These are phyloP conservation scores for Orientallactaga bullata DNA, from an alignment of 2,113 vertebrate genomes.

Conservation along the genomic window DNA sequence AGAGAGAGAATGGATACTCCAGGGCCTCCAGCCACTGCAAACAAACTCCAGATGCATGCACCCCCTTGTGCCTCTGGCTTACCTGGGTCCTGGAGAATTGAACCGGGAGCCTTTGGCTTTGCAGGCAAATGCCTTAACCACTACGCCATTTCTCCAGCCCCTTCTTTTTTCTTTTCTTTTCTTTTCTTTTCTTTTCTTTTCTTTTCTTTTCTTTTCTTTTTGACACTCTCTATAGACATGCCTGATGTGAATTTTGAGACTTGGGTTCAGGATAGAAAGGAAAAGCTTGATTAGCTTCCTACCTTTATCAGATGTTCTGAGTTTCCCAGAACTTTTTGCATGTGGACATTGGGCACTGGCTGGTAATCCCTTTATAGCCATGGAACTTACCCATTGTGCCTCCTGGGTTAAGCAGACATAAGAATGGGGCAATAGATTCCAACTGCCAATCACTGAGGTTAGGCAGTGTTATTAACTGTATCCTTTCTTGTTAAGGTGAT, in stretches of 20 bases:
- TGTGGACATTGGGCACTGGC: neutral
- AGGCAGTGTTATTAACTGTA: neutral
- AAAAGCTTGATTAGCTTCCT: neutral
- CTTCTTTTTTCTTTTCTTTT: no score
- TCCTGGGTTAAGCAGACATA: neutral
- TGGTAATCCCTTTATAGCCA: neutral
- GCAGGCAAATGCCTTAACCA: no score
- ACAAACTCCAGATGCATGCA: no score
- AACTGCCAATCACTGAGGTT: neutral
- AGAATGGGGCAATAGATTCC: neutral
- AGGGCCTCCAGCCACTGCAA: no score
- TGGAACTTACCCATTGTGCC: neutral
- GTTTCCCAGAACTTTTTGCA: neutral
- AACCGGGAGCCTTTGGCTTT: no score
- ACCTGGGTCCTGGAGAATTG: no score
- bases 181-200: no score
- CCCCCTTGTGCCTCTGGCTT: no score
- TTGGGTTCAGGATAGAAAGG: neutral
- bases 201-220: no score
- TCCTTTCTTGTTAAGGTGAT: neutral
- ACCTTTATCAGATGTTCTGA: neutral
- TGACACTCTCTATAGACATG: neutral
- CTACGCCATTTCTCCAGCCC: no score
- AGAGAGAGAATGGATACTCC: no score
- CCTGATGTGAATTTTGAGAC: neutral